A percentile compares a stretch with the other conserved stretches of the same genome.
Evolutionary conservation across 92 coral and sea anemone genomes (phyloP).

Genomic region (Meandrina meandrites): DNA sequence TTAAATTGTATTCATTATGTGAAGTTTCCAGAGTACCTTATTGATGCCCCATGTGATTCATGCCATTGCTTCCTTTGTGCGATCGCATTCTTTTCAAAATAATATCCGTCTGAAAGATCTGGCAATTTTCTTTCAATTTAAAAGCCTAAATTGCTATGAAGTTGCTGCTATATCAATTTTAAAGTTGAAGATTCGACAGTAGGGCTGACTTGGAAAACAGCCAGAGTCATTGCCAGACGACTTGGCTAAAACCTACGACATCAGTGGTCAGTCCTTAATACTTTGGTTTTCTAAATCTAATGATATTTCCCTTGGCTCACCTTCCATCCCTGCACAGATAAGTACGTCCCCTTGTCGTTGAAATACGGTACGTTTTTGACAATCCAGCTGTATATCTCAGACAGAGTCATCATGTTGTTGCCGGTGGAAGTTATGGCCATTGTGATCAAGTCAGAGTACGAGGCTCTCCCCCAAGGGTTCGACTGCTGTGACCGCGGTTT

Average conservation of each 20-base stretch:
- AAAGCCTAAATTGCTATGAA: background rate
- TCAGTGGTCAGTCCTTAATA: background rate
- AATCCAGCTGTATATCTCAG: constrained; percentile 83
- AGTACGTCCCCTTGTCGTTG: constrained; percentile 67
- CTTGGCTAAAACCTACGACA: background rate
- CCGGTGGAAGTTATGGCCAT: constrained; percentile 67
- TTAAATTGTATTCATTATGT: background rate
- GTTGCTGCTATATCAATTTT: background rate
- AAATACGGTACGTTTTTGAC: constrained; percentile 75
- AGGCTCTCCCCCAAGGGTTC: constrained; percentile 83
- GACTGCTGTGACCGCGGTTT: constrained; percentile 29
- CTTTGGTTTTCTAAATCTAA: background rate
- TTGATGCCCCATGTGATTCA: background rate
- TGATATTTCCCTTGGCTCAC: constrained; percentile 37
- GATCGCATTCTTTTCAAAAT: background rate
- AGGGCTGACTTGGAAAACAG: background rate
- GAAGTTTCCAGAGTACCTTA: background rate
- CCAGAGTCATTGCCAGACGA: background rate
- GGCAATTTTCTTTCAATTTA: background rate
- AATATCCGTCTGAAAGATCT: background rate
- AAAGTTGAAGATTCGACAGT: background rate
- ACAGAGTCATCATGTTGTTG: constrained; percentile 60
- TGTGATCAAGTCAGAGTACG: constrained; percentile 80
- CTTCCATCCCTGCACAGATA: constrained; percentile 88
- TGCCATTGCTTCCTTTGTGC: background rate